Conservation (phyloP, 2,113 vertebrate species). For the Ondatra zibethicus region DNA sequence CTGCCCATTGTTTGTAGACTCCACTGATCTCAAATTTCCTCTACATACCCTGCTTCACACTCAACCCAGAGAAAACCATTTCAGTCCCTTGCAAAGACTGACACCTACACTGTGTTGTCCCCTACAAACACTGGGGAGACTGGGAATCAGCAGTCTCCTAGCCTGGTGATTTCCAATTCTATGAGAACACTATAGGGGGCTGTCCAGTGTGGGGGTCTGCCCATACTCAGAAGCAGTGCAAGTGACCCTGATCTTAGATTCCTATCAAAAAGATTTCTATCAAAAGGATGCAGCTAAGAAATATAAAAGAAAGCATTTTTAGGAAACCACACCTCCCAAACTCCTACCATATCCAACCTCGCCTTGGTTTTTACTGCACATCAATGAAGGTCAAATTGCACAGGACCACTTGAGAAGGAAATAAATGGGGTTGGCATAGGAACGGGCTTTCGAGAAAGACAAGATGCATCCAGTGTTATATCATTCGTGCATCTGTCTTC, state of each 20-base stretch:
- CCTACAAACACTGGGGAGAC: not conserved
- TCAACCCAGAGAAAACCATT: slow-evolving; percentile 7
- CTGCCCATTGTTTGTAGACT: not conserved
- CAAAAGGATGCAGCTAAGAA: not conserved
- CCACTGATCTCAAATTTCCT: not conserved
- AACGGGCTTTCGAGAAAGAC: not conserved
- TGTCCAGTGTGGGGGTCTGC: not conserved
- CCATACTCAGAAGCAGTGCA: not conserved
- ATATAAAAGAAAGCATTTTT: not conserved
- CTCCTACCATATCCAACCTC: not conserved
- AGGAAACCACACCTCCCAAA: not conserved
- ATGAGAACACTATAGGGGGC: not conserved
- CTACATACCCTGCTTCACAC: not conserved
- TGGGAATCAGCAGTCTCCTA: not conserved
- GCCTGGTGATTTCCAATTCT: not conserved
- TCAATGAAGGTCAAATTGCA: not conserved
- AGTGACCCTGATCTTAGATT: not conserved
- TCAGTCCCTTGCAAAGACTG: not conserved
- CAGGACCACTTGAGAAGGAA: not conserved
- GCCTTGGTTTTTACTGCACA: not conserved
- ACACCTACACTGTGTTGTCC: no score
- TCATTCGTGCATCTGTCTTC: not conserved
- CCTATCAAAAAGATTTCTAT: not conserved
- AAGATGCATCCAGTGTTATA: not conserved
- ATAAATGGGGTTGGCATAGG: not conserved